Evolutionary conservation across 2,797 vertebrate genomes (phyloP).

Genomic region (Myiotriccus ornatus): DNA sequence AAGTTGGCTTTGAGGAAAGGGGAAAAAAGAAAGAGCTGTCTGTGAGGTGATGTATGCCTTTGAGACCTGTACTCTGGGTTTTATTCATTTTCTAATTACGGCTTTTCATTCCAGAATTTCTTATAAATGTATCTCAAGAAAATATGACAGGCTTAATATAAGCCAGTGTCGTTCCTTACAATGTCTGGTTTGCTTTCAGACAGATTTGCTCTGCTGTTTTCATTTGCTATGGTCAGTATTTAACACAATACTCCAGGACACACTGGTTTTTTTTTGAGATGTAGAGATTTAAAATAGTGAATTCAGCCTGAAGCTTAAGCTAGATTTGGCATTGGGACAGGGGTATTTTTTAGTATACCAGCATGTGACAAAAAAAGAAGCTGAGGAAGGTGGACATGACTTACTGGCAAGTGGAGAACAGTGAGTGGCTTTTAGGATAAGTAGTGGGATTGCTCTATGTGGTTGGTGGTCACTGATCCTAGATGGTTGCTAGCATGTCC

Average conservation of each 20-base stretch:
- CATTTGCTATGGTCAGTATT: neutral
- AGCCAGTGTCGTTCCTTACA: neutral
- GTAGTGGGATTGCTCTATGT: neutral
- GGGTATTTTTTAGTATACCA: neutral
- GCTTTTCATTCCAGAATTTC: neutral
- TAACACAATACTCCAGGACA: neutral
- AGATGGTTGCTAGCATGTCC: neutral
- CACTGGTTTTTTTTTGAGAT: accelerated
- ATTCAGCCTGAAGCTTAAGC: neutral
- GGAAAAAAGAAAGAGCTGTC: neutral
- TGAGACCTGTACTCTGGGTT: neutral
- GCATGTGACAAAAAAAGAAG: neutral
- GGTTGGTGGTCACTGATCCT: neutral
- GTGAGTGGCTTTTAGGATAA: neutral
- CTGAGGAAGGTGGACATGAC: neutral
- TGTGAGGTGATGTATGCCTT: neutral
- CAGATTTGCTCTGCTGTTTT: neutral
- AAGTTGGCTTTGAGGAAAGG: neutral
- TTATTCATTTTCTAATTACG: neutral
- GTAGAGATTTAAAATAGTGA: neutral
- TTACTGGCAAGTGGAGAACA: neutral
- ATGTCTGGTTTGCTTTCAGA: neutral
- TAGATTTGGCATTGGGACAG: neutral
- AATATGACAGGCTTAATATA: neutral
- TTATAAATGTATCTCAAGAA: neutral